Percentiles rank a stretch among this genome's conserved stretches.
These are phyloP conservation scores for Gnathonemus echidnorhynchus DNA, from an alignment of 2,113 vertebrate species.

Conservation along the genomic window DNA sequence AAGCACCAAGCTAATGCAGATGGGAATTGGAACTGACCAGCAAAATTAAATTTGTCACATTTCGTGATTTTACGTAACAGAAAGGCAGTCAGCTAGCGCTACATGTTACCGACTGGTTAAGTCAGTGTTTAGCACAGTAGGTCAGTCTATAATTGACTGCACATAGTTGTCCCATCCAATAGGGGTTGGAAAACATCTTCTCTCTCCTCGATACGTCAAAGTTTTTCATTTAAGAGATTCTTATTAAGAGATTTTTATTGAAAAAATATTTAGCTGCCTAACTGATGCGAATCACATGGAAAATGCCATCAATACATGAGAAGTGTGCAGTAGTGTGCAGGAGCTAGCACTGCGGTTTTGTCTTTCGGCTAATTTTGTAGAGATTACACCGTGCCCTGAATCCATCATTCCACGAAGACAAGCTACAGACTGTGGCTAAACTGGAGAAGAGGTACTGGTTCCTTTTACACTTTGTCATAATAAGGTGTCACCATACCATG, in stretches of 20 bases:
- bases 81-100: background rate
- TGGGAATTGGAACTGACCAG: background rate
- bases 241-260: background rate
- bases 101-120: background rate
- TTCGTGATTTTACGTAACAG: background rate
- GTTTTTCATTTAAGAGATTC: background rate
- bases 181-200: background rate
- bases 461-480: background rate
- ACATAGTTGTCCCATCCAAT: background rate
- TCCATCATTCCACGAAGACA: slow-evolving; percentile 81
- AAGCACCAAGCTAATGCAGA: background rate
- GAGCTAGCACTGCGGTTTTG: background rate
- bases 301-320: background rate
- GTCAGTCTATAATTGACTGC: background rate
- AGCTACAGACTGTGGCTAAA: slow-evolving; percentile 70
- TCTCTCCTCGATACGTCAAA: background rate
- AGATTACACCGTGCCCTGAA: slow-evolving; percentile 90
- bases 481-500: background rate
- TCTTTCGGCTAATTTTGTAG: slow-evolving; percentile 60
- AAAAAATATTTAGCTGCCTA: background rate
- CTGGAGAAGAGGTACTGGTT: slow-evolving; percentile 77
- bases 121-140: background rate
- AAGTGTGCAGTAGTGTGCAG: background rate
- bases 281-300: background rate
- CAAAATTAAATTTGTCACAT: background rate